Percentiles rank a stretch among this genome's conserved stretches.
These are phyloP conservation scores for Cyclura pinguis DNA, from an alignment of 2,797 vertebrate species.

Conservation along the genomic window DNA sequence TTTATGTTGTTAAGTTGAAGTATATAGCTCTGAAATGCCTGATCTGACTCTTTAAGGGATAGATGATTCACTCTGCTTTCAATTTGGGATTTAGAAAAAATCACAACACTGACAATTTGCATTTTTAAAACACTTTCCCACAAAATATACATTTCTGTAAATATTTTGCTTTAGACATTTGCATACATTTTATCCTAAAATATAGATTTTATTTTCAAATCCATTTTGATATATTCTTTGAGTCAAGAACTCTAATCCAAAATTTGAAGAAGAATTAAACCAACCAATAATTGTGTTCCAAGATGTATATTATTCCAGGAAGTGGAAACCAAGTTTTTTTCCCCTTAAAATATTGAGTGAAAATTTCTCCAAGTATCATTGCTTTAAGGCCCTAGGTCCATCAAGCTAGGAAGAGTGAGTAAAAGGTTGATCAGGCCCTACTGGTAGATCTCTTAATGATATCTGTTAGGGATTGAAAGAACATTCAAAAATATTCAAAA, in stretches of 20 bases:
- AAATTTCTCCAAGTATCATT: background rate
- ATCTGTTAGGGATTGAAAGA: too few relatives aligned
- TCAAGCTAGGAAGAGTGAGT: too few relatives aligned
- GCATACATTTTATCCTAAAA: background rate
- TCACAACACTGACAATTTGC: background rate
- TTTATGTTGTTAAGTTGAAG: background rate
- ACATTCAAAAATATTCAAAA: too few relatives aligned
- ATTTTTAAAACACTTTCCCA: too few relatives aligned
- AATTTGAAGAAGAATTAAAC: background rate
- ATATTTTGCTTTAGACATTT: too few relatives aligned
- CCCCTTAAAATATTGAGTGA: background rate
- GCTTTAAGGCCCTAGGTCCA: too few relatives aligned
- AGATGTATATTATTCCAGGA: background rate
- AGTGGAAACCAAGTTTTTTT: background rate
- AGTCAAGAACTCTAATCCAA: background rate
- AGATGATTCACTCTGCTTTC: background rate
- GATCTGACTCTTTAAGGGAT: background rate
- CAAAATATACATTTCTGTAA: background rate
- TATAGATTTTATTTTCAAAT: background rate
- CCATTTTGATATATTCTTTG: background rate
- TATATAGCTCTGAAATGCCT: background rate
- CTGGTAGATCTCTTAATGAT: too few relatives aligned
- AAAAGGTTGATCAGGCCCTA: too few relatives aligned
- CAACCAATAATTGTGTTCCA: background rate
- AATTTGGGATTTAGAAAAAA: background rate